These are phyloP conservation scores for Cybosia mesomella DNA, from an alignment of 2,888 invertebrate species.

Conservation along the genomic window DNA sequence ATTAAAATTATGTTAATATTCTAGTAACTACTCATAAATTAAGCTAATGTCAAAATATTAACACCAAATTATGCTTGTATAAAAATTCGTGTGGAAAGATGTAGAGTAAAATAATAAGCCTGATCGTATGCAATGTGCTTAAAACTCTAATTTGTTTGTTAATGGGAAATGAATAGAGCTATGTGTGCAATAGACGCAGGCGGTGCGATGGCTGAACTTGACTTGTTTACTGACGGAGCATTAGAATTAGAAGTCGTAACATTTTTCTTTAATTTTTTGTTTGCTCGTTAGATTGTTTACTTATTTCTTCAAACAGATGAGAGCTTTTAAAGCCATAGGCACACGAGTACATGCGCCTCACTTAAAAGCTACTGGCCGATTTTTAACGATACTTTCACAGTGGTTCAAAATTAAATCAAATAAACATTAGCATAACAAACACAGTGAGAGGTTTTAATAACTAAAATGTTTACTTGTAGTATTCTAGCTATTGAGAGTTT, in stretches of 20 bases:
- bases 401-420: constrained; percentile 43
- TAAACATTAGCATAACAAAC: constrained; percentile 21
- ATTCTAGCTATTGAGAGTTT: background rate
- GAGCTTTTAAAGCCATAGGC: constrained; percentile 43
- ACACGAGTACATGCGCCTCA: constrained; percentile 36
- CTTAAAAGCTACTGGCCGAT: constrained; percentile 40
- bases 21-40: background rate
- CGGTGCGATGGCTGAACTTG: background rate
- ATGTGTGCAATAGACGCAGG: constrained; percentile 2
- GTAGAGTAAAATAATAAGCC: background rate
- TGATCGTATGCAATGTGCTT: constrained; percentile 11
- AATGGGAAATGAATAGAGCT: constrained; percentile 15
- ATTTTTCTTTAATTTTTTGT: constrained; percentile 46
- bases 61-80: background rate
- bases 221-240: constrained; percentile 27
- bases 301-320: constrained; percentile 42
- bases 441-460: constrained; percentile 1
- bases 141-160: constrained; percentile 25
- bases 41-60: background rate
- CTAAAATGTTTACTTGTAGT: background rate
- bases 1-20: too few relatives aligned
- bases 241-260: constrained; percentile 42
- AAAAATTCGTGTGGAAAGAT: background rate
- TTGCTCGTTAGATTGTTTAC: constrained; percentile 38
- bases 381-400: constrained; percentile 43